phyloP scores from a whole-genome alignment of 2,888 invertebrate genomes.

The Chydorus sphaericus region DNA sequence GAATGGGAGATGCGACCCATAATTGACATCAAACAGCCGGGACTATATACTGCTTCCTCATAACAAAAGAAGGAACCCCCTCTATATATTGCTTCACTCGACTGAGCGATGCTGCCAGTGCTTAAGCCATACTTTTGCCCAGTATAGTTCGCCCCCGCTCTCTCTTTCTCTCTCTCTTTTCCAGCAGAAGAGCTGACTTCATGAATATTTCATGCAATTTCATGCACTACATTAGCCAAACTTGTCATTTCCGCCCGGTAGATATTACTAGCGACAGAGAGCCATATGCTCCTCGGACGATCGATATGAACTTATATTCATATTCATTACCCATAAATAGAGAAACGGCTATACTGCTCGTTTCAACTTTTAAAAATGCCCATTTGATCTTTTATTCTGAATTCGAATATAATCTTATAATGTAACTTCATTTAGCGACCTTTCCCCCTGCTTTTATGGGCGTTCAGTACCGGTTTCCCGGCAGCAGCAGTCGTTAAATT shows the following conservation, averaged over 20 bases:
- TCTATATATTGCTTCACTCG: too few species aligned
- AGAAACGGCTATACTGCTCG: too few species aligned
- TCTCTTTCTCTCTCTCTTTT: background rate
- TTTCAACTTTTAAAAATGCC: too few species aligned
- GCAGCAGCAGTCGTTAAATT: too few species aligned
- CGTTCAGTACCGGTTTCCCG: too few species aligned
- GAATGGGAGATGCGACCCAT: background rate
- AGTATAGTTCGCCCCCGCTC: too few species aligned
- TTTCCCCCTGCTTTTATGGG: too few species aligned
- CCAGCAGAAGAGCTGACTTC: background rate
- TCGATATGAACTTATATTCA: background rate
- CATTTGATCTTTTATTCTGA: too few species aligned
- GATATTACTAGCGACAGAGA: slow-evolving; percentile 1
- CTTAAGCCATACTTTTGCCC: too few species aligned
- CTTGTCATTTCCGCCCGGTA: slow-evolving; percentile 10
- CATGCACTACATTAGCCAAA: slow-evolving; percentile 11
- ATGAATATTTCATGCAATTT: slow-evolving; percentile 15
- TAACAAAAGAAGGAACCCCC: slow-evolving; percentile 3
- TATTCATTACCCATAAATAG: background rate
- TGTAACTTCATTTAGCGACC: too few species aligned
- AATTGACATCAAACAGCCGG: background rate
- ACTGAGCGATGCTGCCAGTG: too few species aligned
- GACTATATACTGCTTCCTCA: background rate
- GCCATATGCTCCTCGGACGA: slow-evolving; percentile 1
- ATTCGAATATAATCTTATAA: too few species aligned